A percentile compares a stretch with the other conserved stretches of the same genome.
Evolutionary conservation across 2,113 vertebrate genomes (phyloP).

Genomic region (Mus pahari): DNA sequence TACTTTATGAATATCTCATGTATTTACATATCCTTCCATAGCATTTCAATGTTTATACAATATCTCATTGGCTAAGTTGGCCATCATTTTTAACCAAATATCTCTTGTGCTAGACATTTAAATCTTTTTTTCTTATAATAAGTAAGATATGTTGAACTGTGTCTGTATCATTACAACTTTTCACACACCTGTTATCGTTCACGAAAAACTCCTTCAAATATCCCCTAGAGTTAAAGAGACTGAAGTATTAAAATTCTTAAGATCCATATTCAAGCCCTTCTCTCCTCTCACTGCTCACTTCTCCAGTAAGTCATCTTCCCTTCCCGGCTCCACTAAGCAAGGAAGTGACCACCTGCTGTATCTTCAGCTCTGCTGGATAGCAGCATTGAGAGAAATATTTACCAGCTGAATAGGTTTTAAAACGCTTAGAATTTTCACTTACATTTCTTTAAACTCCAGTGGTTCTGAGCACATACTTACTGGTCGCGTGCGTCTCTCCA

Average conservation of each 20-base stretch:
- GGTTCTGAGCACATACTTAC: background rate
- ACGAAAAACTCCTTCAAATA: background rate
- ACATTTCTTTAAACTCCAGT: conserved; percentile 1
- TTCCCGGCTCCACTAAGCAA: background rate
- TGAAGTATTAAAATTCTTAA: background rate
- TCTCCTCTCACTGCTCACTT: rapidly evolving
- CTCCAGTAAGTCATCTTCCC: background rate
- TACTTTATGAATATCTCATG: background rate
- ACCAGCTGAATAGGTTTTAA: background rate
- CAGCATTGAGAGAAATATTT: conserved; percentile 26
- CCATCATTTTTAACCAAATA: conserved; percentile 4
- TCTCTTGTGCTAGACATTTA: background rate
- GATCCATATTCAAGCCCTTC: background rate
- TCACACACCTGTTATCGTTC: background rate
- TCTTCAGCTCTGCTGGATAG: background rate
- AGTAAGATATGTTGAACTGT: background rate
- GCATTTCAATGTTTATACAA: background rate
- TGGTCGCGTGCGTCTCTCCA: background rate
- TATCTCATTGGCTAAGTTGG: conserved; percentile 12
- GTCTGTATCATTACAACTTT: background rate
- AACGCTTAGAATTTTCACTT: conserved; percentile 1
- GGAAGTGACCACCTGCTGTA: background rate
- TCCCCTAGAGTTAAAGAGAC: background rate
- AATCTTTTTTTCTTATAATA: conserved; percentile 4
- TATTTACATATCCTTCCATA: background rate